Base-by-base conservation (phyloP, 2,888 invertebrate genomes). In the Timema cristinae region DNA sequence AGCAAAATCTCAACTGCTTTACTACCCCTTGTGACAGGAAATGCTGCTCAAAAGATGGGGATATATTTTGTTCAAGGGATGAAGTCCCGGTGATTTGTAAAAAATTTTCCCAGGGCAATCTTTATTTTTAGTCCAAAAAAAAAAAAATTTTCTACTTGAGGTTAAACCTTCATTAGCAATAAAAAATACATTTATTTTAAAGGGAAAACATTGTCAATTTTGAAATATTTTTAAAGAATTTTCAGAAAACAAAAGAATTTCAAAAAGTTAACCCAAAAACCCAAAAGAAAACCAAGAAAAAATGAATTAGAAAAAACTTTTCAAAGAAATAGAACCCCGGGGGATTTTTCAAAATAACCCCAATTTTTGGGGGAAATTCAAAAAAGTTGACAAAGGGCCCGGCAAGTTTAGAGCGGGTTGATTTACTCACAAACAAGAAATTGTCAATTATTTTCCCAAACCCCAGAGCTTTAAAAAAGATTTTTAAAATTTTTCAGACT, bases 1-100 rank as follows among this genome's bases (percentile, higher is more conserved):
- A 5, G 63, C 63, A 63, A 48, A 63, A 11, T 63, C 63, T 32
- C 63, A 63, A 48, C 32, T 63, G 63, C 47, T n/a, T 47, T 8
- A 47, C 48, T 7, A 32, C 63, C 7, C n/a, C 63, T 7, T 63
- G 63, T 11, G 7, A 13, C 47, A 11, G 63, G 5, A 32, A 32
- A 11, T 63, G 63, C 13, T 63, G 63, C 13, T 5, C 32, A 2
- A 48, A 63, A 11, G 32, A 32, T 48, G 48, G 48, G 47, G 1
- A 63, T 48, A 63, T 63, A 10, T 63, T 63, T 13, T 47, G 63
- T 48, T 47, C 63, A 9, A 63, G 63, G 10, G 47, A 9, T 2
- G 63, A 63, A 9, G 48, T 32, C 15, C 63, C 32, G 32, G 48
- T 48, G 2, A 48, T 63, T 32, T 63, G 63, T 11, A 48, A 63